Conservation (phyloP, 2,797 vertebrate species). For the Tiaroga cobitis region DNA sequence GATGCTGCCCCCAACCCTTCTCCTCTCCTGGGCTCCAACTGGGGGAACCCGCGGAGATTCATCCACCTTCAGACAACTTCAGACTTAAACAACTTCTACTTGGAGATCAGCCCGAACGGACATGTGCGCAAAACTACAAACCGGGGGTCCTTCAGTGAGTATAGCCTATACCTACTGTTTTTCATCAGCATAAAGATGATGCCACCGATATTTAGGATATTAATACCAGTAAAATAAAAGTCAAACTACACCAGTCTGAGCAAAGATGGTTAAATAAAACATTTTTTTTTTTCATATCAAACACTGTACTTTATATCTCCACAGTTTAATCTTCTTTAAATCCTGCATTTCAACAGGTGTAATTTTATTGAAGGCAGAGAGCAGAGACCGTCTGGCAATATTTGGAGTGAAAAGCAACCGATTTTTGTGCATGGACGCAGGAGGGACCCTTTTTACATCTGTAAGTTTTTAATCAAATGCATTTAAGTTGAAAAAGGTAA, state of each 20-base stretch:
- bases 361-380: constrained; percentile 86
- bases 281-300: not conserved
- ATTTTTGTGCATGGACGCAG: constrained; percentile 90
- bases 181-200: not conserved
- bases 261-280: not conserved
- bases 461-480: constrained; percentile 74
- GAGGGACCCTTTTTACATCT: constrained; percentile 88
- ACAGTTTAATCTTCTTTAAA: no score
- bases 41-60: constrained; percentile 85
- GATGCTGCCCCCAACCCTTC: constrained; percentile 82
- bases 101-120: constrained; percentile 89
- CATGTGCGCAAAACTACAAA: constrained; percentile 83
- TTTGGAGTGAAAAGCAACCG: constrained; percentile 88
- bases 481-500: not conserved
- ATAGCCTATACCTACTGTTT: not conserved
- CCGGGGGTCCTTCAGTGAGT: constrained; percentile 93
- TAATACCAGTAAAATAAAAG: not conserved
- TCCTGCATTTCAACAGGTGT: constrained; percentile 79
- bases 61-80: constrained; percentile 91
- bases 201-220: not conserved
- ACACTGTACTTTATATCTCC: not conserved
- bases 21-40: constrained; percentile 85
- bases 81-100: constrained; percentile 87
- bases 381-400: constrained; percentile 86
- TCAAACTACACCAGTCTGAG: not conserved